phyloP scores from a whole-genome alignment of 2,888 invertebrate species.

The Pammene fasciana region DNA sequence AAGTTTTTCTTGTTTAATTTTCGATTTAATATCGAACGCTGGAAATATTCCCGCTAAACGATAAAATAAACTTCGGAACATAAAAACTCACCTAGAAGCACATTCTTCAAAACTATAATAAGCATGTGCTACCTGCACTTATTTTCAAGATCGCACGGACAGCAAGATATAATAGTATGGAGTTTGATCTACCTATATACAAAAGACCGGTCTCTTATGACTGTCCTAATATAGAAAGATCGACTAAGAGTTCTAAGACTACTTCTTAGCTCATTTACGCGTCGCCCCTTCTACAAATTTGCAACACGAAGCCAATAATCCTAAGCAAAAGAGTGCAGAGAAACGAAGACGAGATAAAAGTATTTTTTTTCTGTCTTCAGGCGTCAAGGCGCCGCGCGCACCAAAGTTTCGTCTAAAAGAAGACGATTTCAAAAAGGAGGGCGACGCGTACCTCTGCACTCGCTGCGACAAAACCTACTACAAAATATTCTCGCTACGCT shows the following conservation, averaged over 20 bases:
- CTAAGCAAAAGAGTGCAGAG: constrained; percentile 21
- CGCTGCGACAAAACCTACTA: constrained; percentile 62
- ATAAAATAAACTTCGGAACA: neutral
- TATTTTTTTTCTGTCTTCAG: constrained; percentile 62
- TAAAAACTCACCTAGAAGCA: neutral
- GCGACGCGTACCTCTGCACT: constrained; percentile 53
- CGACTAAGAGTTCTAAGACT: too few relatives aligned
- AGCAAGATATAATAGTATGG: too few relatives aligned
- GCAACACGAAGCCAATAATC: neutral
- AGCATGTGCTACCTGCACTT: constrained; percentile 5
- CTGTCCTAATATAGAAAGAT: too few relatives aligned
- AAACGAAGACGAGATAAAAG: constrained; percentile 41
- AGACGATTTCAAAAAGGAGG: constrained; percentile 59
- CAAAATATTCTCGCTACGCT: constrained; percentile 56
- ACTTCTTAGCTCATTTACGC: too few relatives aligned
- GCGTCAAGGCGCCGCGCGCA: constrained; percentile 45
- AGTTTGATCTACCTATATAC: too few relatives aligned
- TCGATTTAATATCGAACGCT: constrained; percentile 3
- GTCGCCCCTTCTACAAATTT: neutral
- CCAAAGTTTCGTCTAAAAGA: constrained; percentile 58
- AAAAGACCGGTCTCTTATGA: too few relatives aligned
- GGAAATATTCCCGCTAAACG: neutral
- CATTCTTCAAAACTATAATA: neutral
- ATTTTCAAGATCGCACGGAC: neutral
- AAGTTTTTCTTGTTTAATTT: neutral